phyloP scores from a whole-genome alignment of 2,797 vertebrate genomes.

The Bradypodion ventrale region DNA sequence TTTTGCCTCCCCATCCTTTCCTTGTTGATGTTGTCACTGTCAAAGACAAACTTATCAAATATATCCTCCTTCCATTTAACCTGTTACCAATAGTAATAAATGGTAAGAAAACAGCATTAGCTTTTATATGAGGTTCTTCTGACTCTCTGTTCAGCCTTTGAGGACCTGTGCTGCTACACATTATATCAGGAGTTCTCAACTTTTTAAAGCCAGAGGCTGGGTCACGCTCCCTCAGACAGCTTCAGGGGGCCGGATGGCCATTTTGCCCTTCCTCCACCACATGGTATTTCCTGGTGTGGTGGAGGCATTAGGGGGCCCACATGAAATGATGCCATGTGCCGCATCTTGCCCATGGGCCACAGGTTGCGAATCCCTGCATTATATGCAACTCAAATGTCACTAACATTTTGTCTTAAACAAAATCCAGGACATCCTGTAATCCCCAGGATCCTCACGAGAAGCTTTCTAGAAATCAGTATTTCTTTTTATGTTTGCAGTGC shows the following conservation, averaged over 20 bases:
- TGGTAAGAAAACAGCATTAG: not conserved
- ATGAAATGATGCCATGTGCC: no score
- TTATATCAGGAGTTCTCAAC: no score
- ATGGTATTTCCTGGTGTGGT: no score
- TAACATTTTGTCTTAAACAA: not conserved
- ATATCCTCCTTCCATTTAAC: not conserved
- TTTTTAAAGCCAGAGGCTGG: no score
- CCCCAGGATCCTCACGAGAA: conserved; percentile 52
- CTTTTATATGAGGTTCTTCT: conserved; percentile 4
- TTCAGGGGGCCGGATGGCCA: no score
- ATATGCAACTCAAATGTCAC: not conserved
- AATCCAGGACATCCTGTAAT: conserved; percentile 47
- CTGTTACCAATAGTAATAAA: not conserved
- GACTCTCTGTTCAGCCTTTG: not conserved
- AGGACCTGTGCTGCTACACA: not conserved
- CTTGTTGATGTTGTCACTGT: no score
- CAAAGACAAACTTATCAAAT: not conserved
- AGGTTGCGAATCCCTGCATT: no score
- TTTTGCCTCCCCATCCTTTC: no score
- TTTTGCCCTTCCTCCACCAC: no score
- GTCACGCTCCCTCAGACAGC: no score
- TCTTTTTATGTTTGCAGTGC: conserved; percentile 59
- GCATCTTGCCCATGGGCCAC: no score
- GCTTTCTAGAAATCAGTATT: conserved; percentile 60
- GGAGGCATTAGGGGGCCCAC: no score